phyloP scores from a whole-genome alignment of 2,113 vertebrate species.

The Hemibagrus wyckioides region DNA sequence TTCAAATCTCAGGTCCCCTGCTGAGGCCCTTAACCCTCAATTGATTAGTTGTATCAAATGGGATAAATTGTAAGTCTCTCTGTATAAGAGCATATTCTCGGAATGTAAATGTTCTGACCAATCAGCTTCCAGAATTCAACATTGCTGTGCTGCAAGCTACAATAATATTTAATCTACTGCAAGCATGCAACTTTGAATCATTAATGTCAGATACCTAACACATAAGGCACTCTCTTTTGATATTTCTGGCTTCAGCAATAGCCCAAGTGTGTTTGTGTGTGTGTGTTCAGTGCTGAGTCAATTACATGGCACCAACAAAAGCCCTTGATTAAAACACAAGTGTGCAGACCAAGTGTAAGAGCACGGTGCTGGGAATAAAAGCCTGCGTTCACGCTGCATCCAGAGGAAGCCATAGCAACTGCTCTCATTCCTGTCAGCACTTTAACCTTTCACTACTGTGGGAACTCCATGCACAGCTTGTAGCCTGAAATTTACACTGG shows the following conservation, averaged over 20 bases:
- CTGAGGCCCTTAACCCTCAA: too few species aligned
- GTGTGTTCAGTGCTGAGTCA: constrained; percentile 30
- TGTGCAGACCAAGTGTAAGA: not conserved
- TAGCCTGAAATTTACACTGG: constrained; percentile 16
- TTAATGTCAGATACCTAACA: not conserved
- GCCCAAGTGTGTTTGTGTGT: not conserved
- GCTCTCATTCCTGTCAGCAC: constrained; percentile 44
- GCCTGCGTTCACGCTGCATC: constrained; percentile 40
- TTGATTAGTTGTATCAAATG: too few species aligned
- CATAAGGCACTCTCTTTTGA: not conserved
- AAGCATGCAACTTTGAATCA: not conserved
- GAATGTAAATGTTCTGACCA: too few species aligned
- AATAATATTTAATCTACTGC: not conserved
- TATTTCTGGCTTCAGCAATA: constrained; percentile 29
- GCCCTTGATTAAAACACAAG: constrained; percentile 38
- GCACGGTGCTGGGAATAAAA: constrained; percentile 34
- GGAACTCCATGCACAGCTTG: constrained; percentile 31
- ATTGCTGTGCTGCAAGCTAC: not conserved
- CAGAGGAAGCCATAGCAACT: constrained; percentile 56
- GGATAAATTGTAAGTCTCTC: too few species aligned
- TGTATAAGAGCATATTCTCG: too few species aligned
- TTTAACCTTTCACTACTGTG: constrained; percentile 33
- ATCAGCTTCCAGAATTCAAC: too few species aligned
- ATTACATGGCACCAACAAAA: constrained; percentile 34
- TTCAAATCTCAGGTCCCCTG: too few species aligned